Evolutionary conservation across 2,888 invertebrate genomes (phyloP).

Genomic region (Melanchra persicariae): DNA sequence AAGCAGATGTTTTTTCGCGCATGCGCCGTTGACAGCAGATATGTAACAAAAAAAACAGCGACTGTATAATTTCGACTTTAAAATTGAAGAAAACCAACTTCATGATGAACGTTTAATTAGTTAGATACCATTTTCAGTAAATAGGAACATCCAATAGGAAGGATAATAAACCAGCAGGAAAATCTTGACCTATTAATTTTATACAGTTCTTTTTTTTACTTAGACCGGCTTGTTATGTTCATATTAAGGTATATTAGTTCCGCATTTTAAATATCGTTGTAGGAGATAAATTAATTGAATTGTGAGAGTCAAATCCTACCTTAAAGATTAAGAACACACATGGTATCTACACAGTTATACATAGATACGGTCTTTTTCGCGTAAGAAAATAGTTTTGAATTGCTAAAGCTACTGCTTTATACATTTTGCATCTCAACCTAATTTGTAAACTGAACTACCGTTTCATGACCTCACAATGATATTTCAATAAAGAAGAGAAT

Average conservation of each 20-base stretch:
- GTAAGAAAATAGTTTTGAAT: too few species aligned
- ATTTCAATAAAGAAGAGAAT: neutral
- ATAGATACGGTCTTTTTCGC: too few species aligned
- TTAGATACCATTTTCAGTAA: neutral
- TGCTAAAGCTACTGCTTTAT: too few species aligned
- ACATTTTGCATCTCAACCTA: neutral
- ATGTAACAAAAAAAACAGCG: conserved; percentile 21
- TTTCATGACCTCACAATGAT: neutral
- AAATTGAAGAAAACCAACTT: neutral
- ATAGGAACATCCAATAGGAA: rapidly evolving
- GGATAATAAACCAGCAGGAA: neutral
- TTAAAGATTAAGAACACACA: too few species aligned
- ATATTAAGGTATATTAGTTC: too few species aligned
- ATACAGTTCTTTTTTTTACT: neutral
- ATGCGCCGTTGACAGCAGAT: conserved; percentile 60
- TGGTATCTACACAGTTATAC: too few species aligned
- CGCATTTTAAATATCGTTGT: too few species aligned
- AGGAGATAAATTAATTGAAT: too few species aligned
- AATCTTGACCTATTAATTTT: neutral
- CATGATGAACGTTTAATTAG: neutral
- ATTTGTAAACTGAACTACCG: neutral
- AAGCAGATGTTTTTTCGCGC: conserved; percentile 67
- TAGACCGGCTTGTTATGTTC: neutral
- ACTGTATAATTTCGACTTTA: conserved; percentile 8
- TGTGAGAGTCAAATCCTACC: too few species aligned